A percentile compares a stretch with the other conserved stretches of the same genome.
phyloP scores from a whole-genome alignment of 2,113 vertebrate genomes.

The Nansenia antarctica region DNA sequence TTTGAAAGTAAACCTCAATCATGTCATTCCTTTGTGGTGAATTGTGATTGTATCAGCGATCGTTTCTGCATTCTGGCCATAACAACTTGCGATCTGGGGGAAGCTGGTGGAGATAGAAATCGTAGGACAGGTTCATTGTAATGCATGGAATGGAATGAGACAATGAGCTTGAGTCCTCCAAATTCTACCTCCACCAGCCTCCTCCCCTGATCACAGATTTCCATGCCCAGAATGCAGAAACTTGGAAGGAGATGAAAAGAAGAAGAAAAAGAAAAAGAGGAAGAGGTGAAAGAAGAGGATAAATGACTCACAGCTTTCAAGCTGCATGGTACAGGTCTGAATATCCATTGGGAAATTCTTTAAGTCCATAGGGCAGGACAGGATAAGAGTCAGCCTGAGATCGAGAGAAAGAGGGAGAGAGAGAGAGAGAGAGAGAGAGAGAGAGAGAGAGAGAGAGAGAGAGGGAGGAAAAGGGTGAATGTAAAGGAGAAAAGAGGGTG shows the following conservation, averaged over 20 bases:
- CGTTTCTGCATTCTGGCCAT: no score
- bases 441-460: slow-evolving; percentile 36
- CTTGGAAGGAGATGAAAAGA: not conserved
- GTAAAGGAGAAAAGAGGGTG: slow-evolving; percentile 29
- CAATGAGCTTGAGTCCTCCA: no score
- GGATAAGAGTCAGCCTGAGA: slow-evolving; percentile 86
- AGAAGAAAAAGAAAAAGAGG: slow-evolving; percentile 26
- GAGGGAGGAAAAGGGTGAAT: slow-evolving; percentile 29
- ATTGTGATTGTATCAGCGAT: no score
- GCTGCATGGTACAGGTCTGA: slow-evolving; percentile 94
- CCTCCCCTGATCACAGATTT: no score
- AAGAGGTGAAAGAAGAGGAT: no score
- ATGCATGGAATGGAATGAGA: not conserved
- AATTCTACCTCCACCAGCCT: no score
- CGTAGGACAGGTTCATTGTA: no score
- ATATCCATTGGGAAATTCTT: slow-evolving; percentile 98
- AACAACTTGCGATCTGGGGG: no score
- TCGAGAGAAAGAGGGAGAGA: slow-evolving; percentile 49
- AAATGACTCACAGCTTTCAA: slow-evolving; percentile 97
- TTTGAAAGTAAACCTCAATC: slow-evolving; percentile 1
- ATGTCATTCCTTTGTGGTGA: slow-evolving; percentile 8
- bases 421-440: slow-evolving; percentile 37
- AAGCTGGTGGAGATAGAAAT: no score
- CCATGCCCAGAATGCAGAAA: no score
- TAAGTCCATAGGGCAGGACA: slow-evolving; percentile 96